phyloP scores from a whole-genome alignment of 1,140 invertebrate genomes.

The Pomacea maculata region DNA sequence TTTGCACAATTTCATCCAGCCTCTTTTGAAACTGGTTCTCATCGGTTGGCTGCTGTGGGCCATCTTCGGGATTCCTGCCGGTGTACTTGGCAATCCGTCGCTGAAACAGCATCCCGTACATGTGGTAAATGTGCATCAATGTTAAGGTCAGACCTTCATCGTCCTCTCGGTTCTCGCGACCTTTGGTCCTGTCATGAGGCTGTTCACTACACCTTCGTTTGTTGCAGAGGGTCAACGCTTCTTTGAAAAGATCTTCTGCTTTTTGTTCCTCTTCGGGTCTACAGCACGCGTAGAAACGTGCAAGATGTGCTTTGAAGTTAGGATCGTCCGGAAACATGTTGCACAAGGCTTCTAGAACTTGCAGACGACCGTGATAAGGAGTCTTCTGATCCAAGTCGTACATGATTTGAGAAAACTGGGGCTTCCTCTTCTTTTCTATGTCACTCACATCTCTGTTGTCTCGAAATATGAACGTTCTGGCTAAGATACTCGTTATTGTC shows the following conservation, averaged over 20 bases:
- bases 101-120: conserved; percentile 35
- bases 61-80: conserved; percentile 12
- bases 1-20: conserved; percentile 11
- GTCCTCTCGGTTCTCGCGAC: neutral
- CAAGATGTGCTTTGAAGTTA: conserved; percentile 39
- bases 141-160: conserved; percentile 19
- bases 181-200: neutral
- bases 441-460: conserved; percentile 31
- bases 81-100: conserved; percentile 22
- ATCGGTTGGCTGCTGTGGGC: neutral
- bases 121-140: conserved; percentile 36
- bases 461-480: conserved; percentile 34
- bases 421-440: conserved; percentile 15
- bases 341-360: conserved; percentile 30
- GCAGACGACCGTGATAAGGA: conserved; percentile 31
- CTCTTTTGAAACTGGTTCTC: neutral
- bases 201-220: neutral
- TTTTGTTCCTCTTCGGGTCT: conserved; percentile 33
- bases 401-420: conserved; percentile 31
- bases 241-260: conserved; percentile 31
- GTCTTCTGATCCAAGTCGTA: conserved; percentile 28
- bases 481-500: conserved; percentile 26
- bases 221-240: conserved; percentile 27
- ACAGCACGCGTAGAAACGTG: conserved; percentile 33
- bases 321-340: conserved; percentile 34